Percentiles rank a stretch among this genome's conserved stretches.
These are phyloP conservation scores for Crocuta crocuta DNA, from an alignment of 2,113 vertebrate genomes.

Conservation along the genomic window DNA sequence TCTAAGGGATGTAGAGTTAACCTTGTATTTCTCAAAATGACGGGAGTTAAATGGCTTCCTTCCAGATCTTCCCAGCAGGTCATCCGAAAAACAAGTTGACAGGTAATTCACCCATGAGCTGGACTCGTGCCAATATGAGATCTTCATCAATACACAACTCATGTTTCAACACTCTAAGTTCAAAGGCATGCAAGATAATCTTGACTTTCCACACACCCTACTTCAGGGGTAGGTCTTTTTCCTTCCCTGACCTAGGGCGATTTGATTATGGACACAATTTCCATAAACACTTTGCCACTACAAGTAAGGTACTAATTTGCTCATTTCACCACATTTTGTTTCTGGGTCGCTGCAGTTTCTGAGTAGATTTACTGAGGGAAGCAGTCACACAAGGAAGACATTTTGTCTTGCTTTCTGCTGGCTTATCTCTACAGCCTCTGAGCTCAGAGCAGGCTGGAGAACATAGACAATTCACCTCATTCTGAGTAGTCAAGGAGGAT, in stretches of 20 bases:
- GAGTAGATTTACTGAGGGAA: not conserved
- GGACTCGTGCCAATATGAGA: not conserved
- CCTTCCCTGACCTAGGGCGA: not conserved
- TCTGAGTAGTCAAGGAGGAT: not conserved
- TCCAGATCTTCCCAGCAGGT: not conserved
- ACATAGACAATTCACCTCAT: not conserved
- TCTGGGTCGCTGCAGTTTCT: not conserved
- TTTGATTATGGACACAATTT: not conserved
- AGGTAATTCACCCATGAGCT: not conserved
- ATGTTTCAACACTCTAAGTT: not conserved
- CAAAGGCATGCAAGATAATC: not conserved
- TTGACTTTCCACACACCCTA: not conserved
- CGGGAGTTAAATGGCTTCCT: not conserved
- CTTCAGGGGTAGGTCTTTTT: not conserved
- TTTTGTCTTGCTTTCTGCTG: not conserved
- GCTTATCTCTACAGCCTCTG: not conserved
- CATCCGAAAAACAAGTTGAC: not conserved
- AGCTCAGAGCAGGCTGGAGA: no score
- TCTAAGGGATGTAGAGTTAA: not conserved
- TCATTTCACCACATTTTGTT: not conserved
- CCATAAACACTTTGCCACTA: not conserved
- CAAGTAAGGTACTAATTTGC: not conserved
- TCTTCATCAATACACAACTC: not conserved
- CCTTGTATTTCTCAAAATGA: not conserved
- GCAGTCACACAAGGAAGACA: not conserved